Base-by-base conservation (phyloP, 2,888 invertebrate species). In the Agrotis segetum region DNA sequence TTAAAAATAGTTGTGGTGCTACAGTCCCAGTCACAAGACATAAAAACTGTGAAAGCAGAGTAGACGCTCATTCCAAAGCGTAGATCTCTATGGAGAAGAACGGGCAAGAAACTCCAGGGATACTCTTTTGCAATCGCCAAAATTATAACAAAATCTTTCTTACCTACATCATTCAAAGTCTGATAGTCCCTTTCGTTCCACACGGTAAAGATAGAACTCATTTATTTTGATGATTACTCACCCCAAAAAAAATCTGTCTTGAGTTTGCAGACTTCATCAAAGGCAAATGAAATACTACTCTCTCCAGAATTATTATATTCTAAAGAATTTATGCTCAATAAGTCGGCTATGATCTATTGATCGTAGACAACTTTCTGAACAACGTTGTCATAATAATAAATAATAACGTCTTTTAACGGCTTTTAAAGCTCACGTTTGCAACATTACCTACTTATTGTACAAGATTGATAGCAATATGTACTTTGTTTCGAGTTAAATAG, bases 381-480 rank as follows among this genome's bases (percentile, higher is more conserved):
- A 19, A 2, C 14, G 47, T 68, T 79, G 67, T 76, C 79, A 81
- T 77, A 69, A 80, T 66, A 79, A 77, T 81, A 77, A 77, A 77
- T 71, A 67, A 65, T 70, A 60, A 63, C 24, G 70, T 65, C 69
- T 80, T 66, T 76, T 58, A 71, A 67, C 78, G 61, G 60, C 56
- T 80, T 67, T 58, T 9, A 61, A 40, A 55, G 50, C 53, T 70
- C 70, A 70, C 61, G 71, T 29, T 71, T 62, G 61, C 46, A 62
- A 21, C 50, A 71, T 77, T 80, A 68, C 67, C 79, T 77, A 69
- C 65, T 64, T 79, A 70, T 14, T 52, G 7, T 49, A 67, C 52
- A 79, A 64, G 63, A 74, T 74, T 50, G 62, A 79, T 74, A 63
- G 79, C 17, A 46, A 63, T 24, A 60, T 75, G 21, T 52, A 62